These are phyloP conservation scores for Platycheirus rosarum DNA, from an alignment of 2,888 invertebrate genomes.

Conservation along the genomic window DNA sequence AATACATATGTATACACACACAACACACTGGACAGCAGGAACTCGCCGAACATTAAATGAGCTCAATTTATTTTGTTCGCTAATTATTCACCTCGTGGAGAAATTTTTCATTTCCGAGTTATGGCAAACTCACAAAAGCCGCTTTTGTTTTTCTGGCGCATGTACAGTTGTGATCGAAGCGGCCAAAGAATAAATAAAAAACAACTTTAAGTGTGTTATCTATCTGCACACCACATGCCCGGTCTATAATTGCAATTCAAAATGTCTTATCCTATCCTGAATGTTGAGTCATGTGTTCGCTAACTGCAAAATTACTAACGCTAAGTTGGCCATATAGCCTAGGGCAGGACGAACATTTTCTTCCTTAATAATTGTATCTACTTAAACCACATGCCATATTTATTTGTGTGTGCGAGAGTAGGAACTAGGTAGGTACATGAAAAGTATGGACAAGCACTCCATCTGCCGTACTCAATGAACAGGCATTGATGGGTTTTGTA, in stretches of 20 bases:
- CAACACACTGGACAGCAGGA: conserved; percentile 32
- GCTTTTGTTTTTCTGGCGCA: conserved; percentile 54
- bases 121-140: conserved; percentile 29
- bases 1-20: conserved; percentile 14
- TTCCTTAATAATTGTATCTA: conserved; percentile 44
- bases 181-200: conserved; percentile 12
- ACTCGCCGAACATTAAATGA: conserved; percentile 66
- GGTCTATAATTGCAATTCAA: conserved; percentile 72
- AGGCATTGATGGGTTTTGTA: background rate
- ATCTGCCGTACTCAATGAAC: background rate
- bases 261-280: conserved; percentile 72
- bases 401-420: background rate
- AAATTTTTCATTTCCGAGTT: conserved; percentile 74
- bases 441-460: background rate
- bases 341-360: conserved; percentile 71
- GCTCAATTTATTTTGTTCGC: conserved; percentile 71
- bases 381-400: conserved; percentile 4
- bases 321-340: conserved; percentile 47
- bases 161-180: conserved; percentile 53
- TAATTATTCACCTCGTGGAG: conserved; percentile 70
- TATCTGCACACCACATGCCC: conserved; percentile 31
- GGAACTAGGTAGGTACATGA: too few relatives aligned
- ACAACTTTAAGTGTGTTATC: conserved; percentile 54
- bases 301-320: conserved; percentile 55
- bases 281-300: conserved; percentile 65